phyloP scores from a whole-genome alignment of 2,888 invertebrate genomes.

The Heteromyza rotundicornis region DNA sequence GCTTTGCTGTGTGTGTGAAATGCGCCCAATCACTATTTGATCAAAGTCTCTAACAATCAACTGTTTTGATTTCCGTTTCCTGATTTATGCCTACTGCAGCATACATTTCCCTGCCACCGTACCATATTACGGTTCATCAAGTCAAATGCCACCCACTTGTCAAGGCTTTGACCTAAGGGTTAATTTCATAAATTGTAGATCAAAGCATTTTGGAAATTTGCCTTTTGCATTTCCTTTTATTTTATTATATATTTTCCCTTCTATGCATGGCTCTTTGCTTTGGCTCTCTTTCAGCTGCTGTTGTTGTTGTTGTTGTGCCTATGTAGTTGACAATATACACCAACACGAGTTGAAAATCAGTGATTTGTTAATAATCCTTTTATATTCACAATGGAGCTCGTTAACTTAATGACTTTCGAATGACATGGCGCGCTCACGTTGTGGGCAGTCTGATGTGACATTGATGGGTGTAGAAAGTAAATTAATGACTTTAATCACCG shows the following conservation, averaged over 20 bases:
- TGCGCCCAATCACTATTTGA: no score
- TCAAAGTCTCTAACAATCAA: no score
- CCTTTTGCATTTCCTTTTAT: neutral
- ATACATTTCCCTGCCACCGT: neutral
- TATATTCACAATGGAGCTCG: constrained; percentile 56
- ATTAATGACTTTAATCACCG: no score
- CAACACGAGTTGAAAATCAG: constrained; percentile 46
- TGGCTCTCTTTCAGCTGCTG: constrained; percentile 13
- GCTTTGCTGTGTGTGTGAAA: no score
- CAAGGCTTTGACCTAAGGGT: constrained; percentile 44
- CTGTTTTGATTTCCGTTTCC: constrained; percentile 1
- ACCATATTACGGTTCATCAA: neutral
- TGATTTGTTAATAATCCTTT: constrained; percentile 61
- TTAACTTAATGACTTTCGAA: constrained; percentile 47
- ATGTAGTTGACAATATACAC: constrained; percentile 54
- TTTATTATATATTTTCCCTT: neutral
- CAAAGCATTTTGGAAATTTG: constrained; percentile 39
- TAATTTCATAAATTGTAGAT: constrained; percentile 55
- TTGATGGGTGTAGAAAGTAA: no score
- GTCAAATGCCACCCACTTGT: neutral
- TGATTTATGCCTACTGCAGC: neutral
- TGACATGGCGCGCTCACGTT: constrained; percentile 28
- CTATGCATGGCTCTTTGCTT: neutral
- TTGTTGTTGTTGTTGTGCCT: constrained; percentile 32
- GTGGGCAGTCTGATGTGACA: neutral